phyloP scores from a whole-genome alignment of 2,888 invertebrate genomes.

The Galeopsomyia nigrocyanea region DNA sequence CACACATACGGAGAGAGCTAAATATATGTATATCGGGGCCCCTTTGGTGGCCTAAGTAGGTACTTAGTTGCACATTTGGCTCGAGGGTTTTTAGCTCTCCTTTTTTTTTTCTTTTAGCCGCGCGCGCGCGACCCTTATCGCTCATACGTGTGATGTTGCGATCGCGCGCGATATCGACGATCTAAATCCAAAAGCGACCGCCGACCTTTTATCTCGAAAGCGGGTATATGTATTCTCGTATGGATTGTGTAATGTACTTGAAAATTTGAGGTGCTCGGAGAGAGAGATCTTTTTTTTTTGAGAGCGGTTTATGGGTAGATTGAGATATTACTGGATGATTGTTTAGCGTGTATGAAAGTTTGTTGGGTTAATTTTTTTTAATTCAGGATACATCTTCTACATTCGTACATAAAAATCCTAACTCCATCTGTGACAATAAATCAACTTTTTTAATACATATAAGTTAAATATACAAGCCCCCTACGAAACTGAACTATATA shows the following conservation, averaged over 20 bases:
- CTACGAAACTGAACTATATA: too few relatives aligned
- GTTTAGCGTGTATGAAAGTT: too few relatives aligned
- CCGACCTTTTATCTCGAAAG: conserved; percentile 4
- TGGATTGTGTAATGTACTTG: conserved; percentile 43
- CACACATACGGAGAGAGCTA: too few relatives aligned
- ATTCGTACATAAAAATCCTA: too few relatives aligned
- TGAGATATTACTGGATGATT: too few relatives aligned
- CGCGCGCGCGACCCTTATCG: conserved; percentile 6
- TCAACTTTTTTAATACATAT: too few relatives aligned
- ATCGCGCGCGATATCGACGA: conserved; percentile 52
- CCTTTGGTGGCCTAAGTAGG: conserved; percentile 62
- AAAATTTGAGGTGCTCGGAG: conserved; percentile 23
- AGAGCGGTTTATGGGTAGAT: too few relatives aligned
- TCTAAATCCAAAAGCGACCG: conserved; percentile 34
- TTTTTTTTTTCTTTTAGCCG: not conserved
- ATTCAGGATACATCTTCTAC: too few relatives aligned
- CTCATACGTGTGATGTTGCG: conserved; percentile 5
- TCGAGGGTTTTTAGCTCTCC: conserved; percentile 50
- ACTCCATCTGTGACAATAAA: too few relatives aligned
- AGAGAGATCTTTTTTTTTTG: too few relatives aligned
- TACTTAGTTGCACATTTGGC: conserved; percentile 69
- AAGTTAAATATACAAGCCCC: too few relatives aligned
- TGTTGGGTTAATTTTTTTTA: too few relatives aligned
- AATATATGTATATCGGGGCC: not conserved
- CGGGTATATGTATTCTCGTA: not conserved